A percentile compares a stretch with the other conserved stretches of the same genome.
Conservation (phyloP, 2,797 vertebrate species). For the Gadopsis bispinosus region DNA sequence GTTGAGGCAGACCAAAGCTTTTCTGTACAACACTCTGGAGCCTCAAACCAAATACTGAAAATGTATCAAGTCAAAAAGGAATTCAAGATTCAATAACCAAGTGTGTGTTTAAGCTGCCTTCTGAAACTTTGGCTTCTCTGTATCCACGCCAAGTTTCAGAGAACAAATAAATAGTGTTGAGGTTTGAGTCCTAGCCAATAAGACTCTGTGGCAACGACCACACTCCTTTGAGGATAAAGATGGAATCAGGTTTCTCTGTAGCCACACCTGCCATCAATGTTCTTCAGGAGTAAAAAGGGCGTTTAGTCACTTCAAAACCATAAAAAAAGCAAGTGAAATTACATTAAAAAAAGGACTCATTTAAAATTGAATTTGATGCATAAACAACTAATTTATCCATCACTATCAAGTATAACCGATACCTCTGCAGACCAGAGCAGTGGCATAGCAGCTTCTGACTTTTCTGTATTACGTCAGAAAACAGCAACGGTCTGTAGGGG, state of each 20-base stretch:
- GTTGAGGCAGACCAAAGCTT: conserved; percentile 88
- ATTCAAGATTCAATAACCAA: conserved; percentile 68
- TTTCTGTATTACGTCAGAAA: conserved; percentile 90
- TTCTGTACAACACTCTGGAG: conserved; percentile 90
- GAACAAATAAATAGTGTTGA: conserved; percentile 92
- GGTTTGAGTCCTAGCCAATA: conserved; percentile 82
- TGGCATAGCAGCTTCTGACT: conserved; percentile 87
- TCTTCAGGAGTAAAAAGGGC: conserved; percentile 58
- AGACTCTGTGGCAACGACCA: conserved; percentile 79
- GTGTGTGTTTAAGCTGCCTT: conserved; percentile 87
- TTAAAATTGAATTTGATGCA: conserved; percentile 80
- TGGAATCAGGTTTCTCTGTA: conserved; percentile 91
- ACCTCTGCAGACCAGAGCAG: conserved; percentile 87
- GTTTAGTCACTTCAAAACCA: conserved; percentile 66
- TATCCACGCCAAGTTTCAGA: conserved; percentile 91
- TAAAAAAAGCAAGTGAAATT: conserved; percentile 49
- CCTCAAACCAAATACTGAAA: conserved; percentile 87
- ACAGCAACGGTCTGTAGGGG: conserved; percentile 85
- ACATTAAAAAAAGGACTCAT: conserved; percentile 65
- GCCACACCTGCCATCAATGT: conserved; percentile 87
- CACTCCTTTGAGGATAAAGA: conserved; percentile 76
- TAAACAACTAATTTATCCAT: conserved; percentile 74
- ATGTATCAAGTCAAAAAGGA: conserved; percentile 77
- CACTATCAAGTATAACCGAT: conserved; percentile 83
- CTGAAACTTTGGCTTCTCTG: conserved; percentile 92